Percentiles rank a stretch among this genome's conserved stretches.
Evolutionary conservation across 2,888 invertebrate genomes (phyloP).

Genomic region (Synergus gifuensis): DNA sequence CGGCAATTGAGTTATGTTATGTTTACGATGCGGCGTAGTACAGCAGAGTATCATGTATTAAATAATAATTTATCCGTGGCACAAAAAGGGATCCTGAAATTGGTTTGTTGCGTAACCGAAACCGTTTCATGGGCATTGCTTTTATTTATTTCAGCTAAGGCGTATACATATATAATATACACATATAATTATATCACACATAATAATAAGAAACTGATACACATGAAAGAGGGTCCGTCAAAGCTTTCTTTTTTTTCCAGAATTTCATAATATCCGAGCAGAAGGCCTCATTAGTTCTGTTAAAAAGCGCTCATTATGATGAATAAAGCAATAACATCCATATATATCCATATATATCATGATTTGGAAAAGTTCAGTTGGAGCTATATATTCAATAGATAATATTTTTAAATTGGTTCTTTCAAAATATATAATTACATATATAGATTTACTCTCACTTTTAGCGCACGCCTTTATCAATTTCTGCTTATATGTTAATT

Average conservation of each 20-base stretch:
- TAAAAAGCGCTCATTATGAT: neutral
- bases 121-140: neutral
- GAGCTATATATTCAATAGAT: no score
- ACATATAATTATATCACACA: neutral
- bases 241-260: constrained; percentile 8
- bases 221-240: neutral
- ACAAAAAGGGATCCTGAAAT: constrained; percentile 27
- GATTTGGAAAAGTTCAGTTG: no score
- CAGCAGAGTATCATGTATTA: constrained; percentile 7
- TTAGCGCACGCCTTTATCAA: no score
- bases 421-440: no score
- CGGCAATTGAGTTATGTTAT: constrained; percentile 30
- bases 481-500: no score
- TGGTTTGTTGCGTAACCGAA: constrained; percentile 30
- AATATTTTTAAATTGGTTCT: no score
- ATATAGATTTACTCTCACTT: no score
- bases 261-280: constrained; percentile 27
- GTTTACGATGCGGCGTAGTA: constrained; percentile 22
- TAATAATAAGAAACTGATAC: neutral
- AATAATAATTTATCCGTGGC: constrained; percentile 30
- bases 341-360: no score
- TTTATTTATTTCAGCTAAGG: constrained; percentile 1
- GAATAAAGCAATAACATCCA: neutral
- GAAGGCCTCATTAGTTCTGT: neutral
- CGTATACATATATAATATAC: neutral